Evolutionary conservation across 2,113 vertebrate genomes (phyloP), one percentile per base, ranked within the genome.

Genomic region (Zingel zingel): DNA sequence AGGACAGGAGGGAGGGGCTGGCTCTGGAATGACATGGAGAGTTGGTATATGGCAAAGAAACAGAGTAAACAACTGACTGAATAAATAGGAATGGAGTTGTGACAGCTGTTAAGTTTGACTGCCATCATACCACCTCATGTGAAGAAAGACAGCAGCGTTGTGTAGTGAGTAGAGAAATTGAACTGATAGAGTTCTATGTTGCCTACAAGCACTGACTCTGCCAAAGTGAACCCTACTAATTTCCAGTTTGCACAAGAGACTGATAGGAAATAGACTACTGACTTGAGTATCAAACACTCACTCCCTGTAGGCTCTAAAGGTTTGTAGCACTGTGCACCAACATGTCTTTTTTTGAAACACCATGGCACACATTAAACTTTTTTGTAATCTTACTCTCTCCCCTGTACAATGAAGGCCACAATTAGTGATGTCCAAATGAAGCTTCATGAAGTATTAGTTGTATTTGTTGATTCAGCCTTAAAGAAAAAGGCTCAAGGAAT

Each of bases 31-130:
- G 63, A 47, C n/a, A 65, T 45, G 39, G 39, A 43, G 6, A 23
- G n/a, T 65, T 16, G 8, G 12, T n/a, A 43, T 23, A 23, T 43
- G 19, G 61, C 61, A 43, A 43, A 65, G 43, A 66, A 63, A 39
- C 14, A 66, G 23, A 43, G 58, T 61, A 61, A 61, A 61, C 58
- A 61, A 25, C 23, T 25, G 58, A 61, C 23, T 66, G 45, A 48
- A 66, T 25, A 48, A 27, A 45, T 18, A 27, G 62, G 39, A 65
- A 25, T 25, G 43, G n/a, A 47, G 43, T 9, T 16, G 7, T 47
- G 63, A 47, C 43, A 51, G 56, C 57, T 27, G 66, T 11, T 47
- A 11, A 2, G 3, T 69, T 30, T 21, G 16, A 14, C 18, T 62
- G 48, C 57, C 63, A 53, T 23, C 15, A 1, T 16, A 8, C 16